Evolutionary conservation across 2,113 vertebrate species (phyloP), one percentile per base, ranked within the genome.

Genomic region (Thamnophis sirtalis): DNA sequence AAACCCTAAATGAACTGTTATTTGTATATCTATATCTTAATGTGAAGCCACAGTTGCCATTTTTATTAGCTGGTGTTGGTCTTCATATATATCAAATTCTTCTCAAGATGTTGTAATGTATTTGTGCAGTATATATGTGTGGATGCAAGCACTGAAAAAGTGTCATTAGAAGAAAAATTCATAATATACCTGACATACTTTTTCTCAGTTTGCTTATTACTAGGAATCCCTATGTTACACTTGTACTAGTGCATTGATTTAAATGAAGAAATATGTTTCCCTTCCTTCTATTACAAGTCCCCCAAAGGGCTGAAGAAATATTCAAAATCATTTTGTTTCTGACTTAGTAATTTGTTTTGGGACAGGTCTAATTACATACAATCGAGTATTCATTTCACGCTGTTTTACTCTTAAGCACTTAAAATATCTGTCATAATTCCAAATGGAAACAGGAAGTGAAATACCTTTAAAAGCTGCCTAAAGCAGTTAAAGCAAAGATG

Each of bases 341-440:
- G 84, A 86, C 84, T 87, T 91, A n/a, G 38, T 21, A n/a, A 0
- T n/a, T 89, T 63, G 22, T 92, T 50, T 86, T 88, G 68, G 90
- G 33, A 86, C 10, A 85, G 26, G 24, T 94, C 21, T 92, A 53
- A 90, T 92, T 95, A 56, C 86, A 90, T 93, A 1, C 50, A 84
- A 93, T 53, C 9, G 80, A 92, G 92, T 91, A 91, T 93, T 96
- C 13, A 58, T 94, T 96, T 93, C 91, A 93, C 56, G 88, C 91
- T 92, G 21, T 50, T 93, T 94, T 95, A 93, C 43, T n/a, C 1
- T 56, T 53, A 87, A 88, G 60, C 50, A 89, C 90, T 94, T 90
- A 89, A 93, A 95, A n/a, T 63, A 86, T 84, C 90, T 93, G 92
- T 0, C 0, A 86, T 93, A 93, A 89, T 92, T 93, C 63, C 49